Evolutionary conservation across 2,888 invertebrate genomes (phyloP), one percentile per base, ranked within the genome.

Genomic region (Sipunculus nudus): DNA sequence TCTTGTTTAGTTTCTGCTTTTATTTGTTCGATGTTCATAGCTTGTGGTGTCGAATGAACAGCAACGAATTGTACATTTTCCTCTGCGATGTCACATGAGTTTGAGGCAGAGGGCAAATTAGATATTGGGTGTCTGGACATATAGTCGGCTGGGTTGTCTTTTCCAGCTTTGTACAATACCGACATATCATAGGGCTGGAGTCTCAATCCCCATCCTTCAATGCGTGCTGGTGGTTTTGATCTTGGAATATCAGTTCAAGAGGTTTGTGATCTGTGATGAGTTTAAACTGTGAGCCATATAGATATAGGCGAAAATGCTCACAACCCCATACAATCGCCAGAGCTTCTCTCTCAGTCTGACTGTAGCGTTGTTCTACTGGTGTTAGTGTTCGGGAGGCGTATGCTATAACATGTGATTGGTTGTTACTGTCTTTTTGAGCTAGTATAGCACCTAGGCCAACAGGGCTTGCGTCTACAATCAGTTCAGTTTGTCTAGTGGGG

Each of bases 401-500:
- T 10, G 47, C 32, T n/a, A 47, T 21, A 13, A 21, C 8, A 19
- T 16, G 46, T 1, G 29, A n/a, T 16, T 49, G 16, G 10, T 16
- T n/a, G n/a, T n/a, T n/a, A n/a, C n/a, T n/a, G n/a, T 3, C 61
- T 16, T 69, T 40, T 25, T 75, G 73, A n/a, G 54, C 53, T 0
- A 71, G 46, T 5, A 73, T 63, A 10, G 70, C 71, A 1, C 68
- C 68, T 16, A 73, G 31, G 2, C 72, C 72, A 3, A 68, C 62
- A 6, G 70, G 70, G 38, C 64, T 67, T 8, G 67, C 70, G 59
- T 74, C 71, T 1, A 63, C 65, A 8, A 59, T 40, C 3, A 74
- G 41, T n/a, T 62, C 60, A 21, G 48, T 63, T 41, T 52, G 8
- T 32, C 61, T 49, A 21, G 53, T 35, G 13, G 63, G 57, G 25